Evolutionary conservation across 2,888 invertebrate genomes (phyloP), one percentile per base, ranked within the genome.

Genomic region (Drosophila ezoana): DNA sequence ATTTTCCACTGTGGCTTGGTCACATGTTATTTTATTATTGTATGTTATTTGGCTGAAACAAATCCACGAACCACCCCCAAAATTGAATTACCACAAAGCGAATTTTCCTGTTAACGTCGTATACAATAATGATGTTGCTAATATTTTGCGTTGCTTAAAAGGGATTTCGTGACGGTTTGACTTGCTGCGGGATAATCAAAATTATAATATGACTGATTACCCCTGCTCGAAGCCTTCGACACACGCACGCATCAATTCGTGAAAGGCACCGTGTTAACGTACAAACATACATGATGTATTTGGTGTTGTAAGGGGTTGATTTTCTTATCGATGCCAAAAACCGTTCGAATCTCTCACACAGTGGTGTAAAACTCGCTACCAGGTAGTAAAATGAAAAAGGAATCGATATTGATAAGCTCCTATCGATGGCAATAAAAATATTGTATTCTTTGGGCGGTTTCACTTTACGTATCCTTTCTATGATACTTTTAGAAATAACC

Each of bases 191-290:
- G 92, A 91, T 92, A 91, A 92, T 90, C 90, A 80, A 88, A 90
- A 91, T 91, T 92, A 91, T 90, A 91, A 91, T 91, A 91, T 92
- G 91, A 92, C 90, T 91, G 91, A 91, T 92, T 91, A 84, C 89
- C 81, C 78, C 69, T 3, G 62, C 68, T 73, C 56, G 73, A 66
- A 54, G 77, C 63, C 71, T 72, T 79, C 78, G 65, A 56, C 59
- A 65, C 56, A 76, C 63, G 64, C 65, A 72, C 74, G 70, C 76
- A 76, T 74, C 77, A 71, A 63, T 61, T 65, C 65, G 59, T 64
- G 20, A 58, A 54, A 49, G 60, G 63, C 59, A 60, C 63, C 69
- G 48, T 80, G 70, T 72, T 79, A 62, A 65, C 51, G 62, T 48
- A 57, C 59, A 67, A 52, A 64, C 60, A 81, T 45, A 63, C 38